Base-by-base conservation (phyloP, 1,140 invertebrate genomes). In the Thaumetopoea pityocampa region DNA sequence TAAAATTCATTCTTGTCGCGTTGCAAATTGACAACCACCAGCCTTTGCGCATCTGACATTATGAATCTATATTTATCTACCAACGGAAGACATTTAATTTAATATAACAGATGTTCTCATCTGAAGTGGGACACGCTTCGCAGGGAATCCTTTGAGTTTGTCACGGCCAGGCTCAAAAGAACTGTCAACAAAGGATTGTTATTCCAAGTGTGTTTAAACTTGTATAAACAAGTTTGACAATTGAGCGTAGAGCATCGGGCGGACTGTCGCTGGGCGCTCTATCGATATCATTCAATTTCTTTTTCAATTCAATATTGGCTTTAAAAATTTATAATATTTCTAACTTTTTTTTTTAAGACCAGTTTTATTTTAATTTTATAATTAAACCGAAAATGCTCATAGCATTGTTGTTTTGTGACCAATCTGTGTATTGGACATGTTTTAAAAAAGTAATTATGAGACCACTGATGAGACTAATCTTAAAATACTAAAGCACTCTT, bases 101-200 rank as follows among this genome's bases (percentile, higher is more conserved):
- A 55, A 58, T 57, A 51, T 58, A 67, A 62, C 58, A 66, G 67
- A 67, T 68, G 67, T 59, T 47, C 59, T 49, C 51, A 59, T 68
- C 50, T 51, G 51, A 41, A 61, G 57, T 64, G 67, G n/a, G 61
- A 47, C 62, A 65, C 48, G 67, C 41, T 38, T 64, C 51, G 57
- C 28, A 46, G 59, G 56, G 54, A 72, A 66, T 72, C 67, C 72
- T 76, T 77, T 74, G 73, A 77, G 57, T 55, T 60, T 50, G 68
- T 67, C 62, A 64, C 61, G 57, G 60, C 23, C 30, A 26, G 34
- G 40, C 51, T 67, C 64, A 67, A 78, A 77, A 78, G 73, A 72
- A 64, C 61, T 65, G 62, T 64, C 60, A 64, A 78, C 71, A 74
- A 69, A 68, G 63, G 54, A 57, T 66, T 77, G 70, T 77, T 77